These are phyloP conservation scores for Trichogramma evanescens DNA, from an alignment of 2,888 invertebrate genomes.

Conservation along the genomic window DNA sequence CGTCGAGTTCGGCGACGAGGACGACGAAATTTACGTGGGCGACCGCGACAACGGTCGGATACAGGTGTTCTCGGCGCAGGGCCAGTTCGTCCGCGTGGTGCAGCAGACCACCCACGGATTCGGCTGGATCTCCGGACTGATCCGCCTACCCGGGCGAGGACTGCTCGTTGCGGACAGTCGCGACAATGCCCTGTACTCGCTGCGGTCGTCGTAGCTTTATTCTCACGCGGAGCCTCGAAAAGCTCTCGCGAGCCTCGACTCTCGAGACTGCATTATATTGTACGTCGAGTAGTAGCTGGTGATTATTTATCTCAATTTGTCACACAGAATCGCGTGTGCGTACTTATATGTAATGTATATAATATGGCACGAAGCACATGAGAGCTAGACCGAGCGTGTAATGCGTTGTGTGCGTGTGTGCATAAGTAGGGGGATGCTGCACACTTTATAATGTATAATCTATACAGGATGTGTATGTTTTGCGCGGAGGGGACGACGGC, in stretches of 20 bases:
- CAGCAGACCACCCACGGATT: conserved; percentile 52
- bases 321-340: conserved; percentile 21
- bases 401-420: too few relatives aligned
- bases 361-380: too few relatives aligned
- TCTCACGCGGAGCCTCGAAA: conserved; percentile 19
- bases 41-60: conserved; percentile 72
- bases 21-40: conserved; percentile 70
- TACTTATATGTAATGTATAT: too few relatives aligned
- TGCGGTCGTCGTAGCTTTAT: background rate
- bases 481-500: too few relatives aligned
- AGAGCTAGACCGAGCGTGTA: too few relatives aligned
- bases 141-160: conserved; percentile 56
- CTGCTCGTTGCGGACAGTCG: conserved; percentile 59
- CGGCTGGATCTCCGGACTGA: conserved; percentile 65
- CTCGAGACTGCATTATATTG: conserved; percentile 14
- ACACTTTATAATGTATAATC: too few relatives aligned
- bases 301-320: conserved; percentile 45
- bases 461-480: too few relatives aligned
- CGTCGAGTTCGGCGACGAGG: conserved; percentile 64
- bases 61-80: conserved; percentile 68
- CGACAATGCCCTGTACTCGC: conserved; percentile 47
- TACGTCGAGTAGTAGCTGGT: conserved; percentile 19
- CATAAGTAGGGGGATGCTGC: too few relatives aligned
- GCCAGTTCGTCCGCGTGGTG: conserved; percentile 57
- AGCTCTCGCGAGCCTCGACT: conserved; percentile 28